Conservation (phyloP, 2,888 invertebrate genomes). For the Drosophila melanocephala region DNA sequence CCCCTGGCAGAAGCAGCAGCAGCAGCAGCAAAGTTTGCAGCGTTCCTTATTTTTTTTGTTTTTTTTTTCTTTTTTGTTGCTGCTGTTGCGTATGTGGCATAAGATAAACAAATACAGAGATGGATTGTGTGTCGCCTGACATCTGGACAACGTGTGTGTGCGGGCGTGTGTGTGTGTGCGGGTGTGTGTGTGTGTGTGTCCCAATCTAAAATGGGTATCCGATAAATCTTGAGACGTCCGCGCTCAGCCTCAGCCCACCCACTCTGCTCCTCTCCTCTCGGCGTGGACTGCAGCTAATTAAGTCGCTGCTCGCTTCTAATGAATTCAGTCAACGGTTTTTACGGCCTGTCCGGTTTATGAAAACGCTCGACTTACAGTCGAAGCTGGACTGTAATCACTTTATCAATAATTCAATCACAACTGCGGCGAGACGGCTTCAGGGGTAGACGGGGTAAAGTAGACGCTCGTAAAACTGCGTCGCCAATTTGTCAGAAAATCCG, state of each 20-base stretch:
- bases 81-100: conserved; percentile 65
- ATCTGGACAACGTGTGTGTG: conserved; percentile 68
- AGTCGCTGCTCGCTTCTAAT: conserved; percentile 46
- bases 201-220: conserved; percentile 72
- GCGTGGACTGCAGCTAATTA: conserved; percentile 44
- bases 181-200: conserved; percentile 55
- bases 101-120: conserved; percentile 79
- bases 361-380: conserved; percentile 19
- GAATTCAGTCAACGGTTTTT: conserved; percentile 63
- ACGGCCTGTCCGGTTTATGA: conserved; percentile 53
- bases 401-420: conserved; percentile 81
- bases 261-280: too few relatives aligned
- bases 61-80: not conserved
- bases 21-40: conserved; percentile 13
- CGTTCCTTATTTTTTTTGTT: conserved; percentile 19
- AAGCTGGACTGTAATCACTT: conserved; percentile 68
- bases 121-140: conserved; percentile 76
- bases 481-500: conserved; percentile 50
- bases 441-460: conserved; percentile 8
- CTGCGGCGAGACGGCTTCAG: conserved; percentile 1
- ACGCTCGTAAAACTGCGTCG: conserved; percentile 71
- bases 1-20: not conserved
- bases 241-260: not conserved
- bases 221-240: conserved; percentile 57
- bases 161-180: conserved; percentile 62